A percentile compares a stretch with the other conserved stretches of the same genome.
These are phyloP conservation scores for Sturnus vulgaris DNA, from an alignment of 2,113 vertebrate genomes.

Conservation along the genomic window DNA sequence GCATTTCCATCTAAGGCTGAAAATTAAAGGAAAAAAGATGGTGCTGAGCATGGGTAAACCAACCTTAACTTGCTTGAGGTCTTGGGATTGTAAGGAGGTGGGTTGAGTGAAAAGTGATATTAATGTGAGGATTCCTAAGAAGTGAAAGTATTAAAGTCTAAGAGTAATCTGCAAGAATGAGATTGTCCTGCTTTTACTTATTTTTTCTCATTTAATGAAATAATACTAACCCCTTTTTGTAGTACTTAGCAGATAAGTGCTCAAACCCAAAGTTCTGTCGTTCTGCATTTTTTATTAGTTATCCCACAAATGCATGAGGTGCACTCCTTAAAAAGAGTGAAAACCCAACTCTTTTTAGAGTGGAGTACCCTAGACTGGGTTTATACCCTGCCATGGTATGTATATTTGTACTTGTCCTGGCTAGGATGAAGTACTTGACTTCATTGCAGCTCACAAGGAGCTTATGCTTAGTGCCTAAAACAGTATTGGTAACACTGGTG, in stretches of 20 bases:
- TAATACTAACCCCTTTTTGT: background rate
- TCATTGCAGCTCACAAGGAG: background rate
- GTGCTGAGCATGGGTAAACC: background rate
- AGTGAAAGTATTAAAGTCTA: background rate
- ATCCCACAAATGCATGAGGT: background rate
- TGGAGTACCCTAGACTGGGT: background rate
- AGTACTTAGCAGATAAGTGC: background rate
- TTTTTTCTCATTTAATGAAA: background rate
- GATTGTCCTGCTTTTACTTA: background rate
- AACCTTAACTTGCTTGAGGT: background rate
- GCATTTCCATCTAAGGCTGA: background rate
- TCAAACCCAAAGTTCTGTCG: background rate
- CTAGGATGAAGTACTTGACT: background rate
- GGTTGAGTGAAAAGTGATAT: background rate
- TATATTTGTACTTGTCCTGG: background rate
- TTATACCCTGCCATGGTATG: background rate
- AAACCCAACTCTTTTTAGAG: background rate
- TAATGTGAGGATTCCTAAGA: background rate
- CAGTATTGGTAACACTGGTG: background rate
- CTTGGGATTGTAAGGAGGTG: background rate
- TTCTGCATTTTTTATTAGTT: background rate
- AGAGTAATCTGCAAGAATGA: background rate
- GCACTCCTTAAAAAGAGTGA: background rate
- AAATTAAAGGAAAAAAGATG: background rate
- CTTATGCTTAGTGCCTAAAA: background rate